phyloP scores from a whole-genome alignment of 2,888 invertebrate species.

The Pyrocoelia pectoralis region DNA sequence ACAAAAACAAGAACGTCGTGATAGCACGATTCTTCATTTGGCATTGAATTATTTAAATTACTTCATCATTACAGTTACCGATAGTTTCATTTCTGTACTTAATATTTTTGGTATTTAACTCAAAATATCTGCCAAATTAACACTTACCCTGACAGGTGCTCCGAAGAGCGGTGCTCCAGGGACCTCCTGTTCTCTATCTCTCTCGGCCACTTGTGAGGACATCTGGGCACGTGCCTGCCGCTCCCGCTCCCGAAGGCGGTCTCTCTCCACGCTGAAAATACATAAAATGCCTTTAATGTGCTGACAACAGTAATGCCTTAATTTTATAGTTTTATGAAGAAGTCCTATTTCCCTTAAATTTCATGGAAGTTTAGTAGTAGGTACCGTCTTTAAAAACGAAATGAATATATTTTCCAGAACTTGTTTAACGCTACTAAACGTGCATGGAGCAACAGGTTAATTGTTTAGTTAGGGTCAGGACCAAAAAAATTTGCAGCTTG shows the following conservation, averaged over 20 bases:
- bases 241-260: slow-evolving; percentile 80
- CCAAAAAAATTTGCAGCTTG: background rate
- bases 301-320: slow-evolving; percentile 3
- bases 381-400: background rate
- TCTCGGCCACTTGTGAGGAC: slow-evolving; percentile 69
- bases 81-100: background rate
- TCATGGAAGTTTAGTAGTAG: too few relatives aligned
- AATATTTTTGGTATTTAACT: too few relatives aligned
- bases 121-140: background rate
- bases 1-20: background rate
- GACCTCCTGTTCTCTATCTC: slow-evolving; percentile 68
- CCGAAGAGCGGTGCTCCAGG: slow-evolving; percentile 69
- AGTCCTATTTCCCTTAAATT: too few relatives aligned
- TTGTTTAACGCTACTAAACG: background rate
- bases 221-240: slow-evolving; percentile 79
- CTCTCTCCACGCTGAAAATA: slow-evolving; percentile 67
- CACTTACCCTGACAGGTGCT: slow-evolving; percentile 71
- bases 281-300: slow-evolving; percentile 12
- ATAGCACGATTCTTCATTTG: background rate
- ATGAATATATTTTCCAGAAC: background rate
- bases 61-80: background rate
- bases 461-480: background rate
- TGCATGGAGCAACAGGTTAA: background rate
- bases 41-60: slow-evolving; percentile 4
- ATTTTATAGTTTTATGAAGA: background rate